phyloP scores from a whole-genome alignment of 2,888 invertebrate species.

The Caenorhabditis zanzibari region DNA sequence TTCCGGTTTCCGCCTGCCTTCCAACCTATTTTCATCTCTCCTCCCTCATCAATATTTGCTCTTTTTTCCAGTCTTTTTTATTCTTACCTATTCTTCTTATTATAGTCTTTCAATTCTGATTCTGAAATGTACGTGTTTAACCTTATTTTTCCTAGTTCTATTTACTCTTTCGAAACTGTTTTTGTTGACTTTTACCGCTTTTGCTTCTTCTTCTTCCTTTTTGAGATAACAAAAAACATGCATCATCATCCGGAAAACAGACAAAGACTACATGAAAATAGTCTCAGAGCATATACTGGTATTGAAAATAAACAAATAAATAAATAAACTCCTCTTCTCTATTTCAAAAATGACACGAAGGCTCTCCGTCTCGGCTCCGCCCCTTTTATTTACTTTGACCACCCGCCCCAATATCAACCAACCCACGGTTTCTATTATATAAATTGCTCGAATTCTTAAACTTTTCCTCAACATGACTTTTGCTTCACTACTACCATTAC shows the following conservation, averaged over 20 bases:
- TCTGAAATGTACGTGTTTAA: constrained; percentile 3
- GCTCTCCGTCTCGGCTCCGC: constrained; percentile 30
- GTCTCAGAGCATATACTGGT: not conserved
- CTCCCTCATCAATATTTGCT: constrained; percentile 30
- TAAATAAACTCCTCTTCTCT: constrained; percentile 26
- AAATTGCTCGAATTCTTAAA: constrained; percentile 32
- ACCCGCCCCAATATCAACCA: not conserved
- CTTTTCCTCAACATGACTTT: constrained; percentile 9
- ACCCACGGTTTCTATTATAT: constrained; percentile 23
- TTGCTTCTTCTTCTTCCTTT: constrained; percentile 27
- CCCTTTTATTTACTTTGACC: constrained; percentile 51
- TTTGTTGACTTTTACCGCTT: constrained; percentile 45
- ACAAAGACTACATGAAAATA: constrained; percentile 9
- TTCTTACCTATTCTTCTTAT: constrained; percentile 4
- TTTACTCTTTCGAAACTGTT: constrained; percentile 44
- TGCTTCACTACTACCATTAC: not conserved
- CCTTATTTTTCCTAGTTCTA: constrained; percentile 10
- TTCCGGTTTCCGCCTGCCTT: constrained; percentile 41
- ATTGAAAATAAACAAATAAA: constrained; percentile 16
- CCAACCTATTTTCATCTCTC: constrained; percentile 41
- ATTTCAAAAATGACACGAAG: constrained; percentile 30
- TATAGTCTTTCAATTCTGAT: constrained; percentile 29
- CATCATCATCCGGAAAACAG: constrained; percentile 18
- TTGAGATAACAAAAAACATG: constrained; percentile 4
- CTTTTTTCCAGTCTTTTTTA: constrained; percentile 31